Conservation (phyloP, 1,140 invertebrate species). For the Rhyacophila brunnea region DNA sequence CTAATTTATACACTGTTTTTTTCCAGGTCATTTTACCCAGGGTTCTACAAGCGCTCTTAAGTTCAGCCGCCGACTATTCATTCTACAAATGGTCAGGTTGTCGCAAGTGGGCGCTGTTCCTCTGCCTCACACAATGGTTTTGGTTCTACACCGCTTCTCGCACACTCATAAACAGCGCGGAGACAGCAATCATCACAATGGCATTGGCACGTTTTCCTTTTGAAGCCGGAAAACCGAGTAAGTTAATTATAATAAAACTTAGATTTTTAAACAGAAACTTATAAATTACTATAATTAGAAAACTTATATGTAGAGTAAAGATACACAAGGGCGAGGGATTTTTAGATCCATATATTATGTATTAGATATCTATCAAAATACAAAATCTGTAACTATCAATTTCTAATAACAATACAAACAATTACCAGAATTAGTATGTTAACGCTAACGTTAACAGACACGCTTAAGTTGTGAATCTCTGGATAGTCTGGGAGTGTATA, state of each 20-base stretch:
- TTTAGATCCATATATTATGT: too few species aligned
- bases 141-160: conserved; percentile 84
- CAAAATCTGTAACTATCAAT: too few species aligned
- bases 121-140: conserved; percentile 76
- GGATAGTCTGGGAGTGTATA: too few species aligned
- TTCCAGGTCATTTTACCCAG: conserved; percentile 68
- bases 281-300: too few species aligned
- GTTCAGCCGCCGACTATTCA: conserved; percentile 71
- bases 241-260: conserved; percentile 3
- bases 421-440: too few species aligned
- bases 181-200: conserved; percentile 75
- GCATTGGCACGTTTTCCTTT: conserved; percentile 82
- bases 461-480: too few species aligned
- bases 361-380: too few species aligned
- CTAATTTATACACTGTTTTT: conserved; percentile 16
- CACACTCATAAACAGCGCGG: conserved; percentile 82
- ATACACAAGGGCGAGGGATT: too few species aligned
- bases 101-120: conserved; percentile 65
- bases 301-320: too few species aligned
- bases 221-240: conserved; percentile 52
- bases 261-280: too few species aligned
- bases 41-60: conserved; percentile 75
- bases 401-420: too few species aligned
- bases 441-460: too few species aligned
- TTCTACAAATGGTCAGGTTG: conserved; percentile 69